phyloP scores from a whole-genome alignment of 2,797 vertebrate genomes.

The Oceanodroma leucorhoa region DNA sequence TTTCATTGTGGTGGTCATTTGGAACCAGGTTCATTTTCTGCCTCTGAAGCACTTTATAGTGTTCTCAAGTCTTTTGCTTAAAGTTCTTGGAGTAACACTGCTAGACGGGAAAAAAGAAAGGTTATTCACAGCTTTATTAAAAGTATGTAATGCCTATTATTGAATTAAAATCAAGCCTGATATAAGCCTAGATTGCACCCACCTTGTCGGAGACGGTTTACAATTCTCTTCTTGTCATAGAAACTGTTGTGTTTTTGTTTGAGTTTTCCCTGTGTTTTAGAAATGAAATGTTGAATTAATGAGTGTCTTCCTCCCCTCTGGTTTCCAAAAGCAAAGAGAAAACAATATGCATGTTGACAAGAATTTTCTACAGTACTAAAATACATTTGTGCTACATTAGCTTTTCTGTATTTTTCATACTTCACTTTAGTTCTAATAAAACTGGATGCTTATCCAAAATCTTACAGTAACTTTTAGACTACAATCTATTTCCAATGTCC shows the following conservation, averaged over 20 bases:
- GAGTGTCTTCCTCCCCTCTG: neutral
- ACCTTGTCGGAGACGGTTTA: neutral
- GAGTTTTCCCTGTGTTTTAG: neutral
- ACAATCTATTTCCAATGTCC: constrained; percentile 9
- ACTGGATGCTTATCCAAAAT: neutral
- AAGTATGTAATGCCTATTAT: neutral
- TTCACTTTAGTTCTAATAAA: constrained; percentile 27
- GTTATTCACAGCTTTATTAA: neutral
- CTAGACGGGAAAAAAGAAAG: neutral
- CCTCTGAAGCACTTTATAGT: neutral
- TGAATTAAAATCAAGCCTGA: neutral
- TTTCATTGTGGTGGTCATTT: neutral
- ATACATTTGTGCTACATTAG: neutral
- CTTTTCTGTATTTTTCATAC: neutral
- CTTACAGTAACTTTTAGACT: neutral
- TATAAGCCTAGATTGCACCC: neutral
- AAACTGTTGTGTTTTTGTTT: neutral
- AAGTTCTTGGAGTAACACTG: neutral
- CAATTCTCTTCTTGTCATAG: neutral
- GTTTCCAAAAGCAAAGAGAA: neutral
- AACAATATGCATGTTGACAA: neutral
- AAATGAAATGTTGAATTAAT: neutral
- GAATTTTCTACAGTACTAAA: neutral
- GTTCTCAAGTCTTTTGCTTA: neutral
- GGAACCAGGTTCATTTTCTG: neutral